Conservation (phyloP, 2,113 vertebrate species). For the Triplophysa rosa region DNA sequence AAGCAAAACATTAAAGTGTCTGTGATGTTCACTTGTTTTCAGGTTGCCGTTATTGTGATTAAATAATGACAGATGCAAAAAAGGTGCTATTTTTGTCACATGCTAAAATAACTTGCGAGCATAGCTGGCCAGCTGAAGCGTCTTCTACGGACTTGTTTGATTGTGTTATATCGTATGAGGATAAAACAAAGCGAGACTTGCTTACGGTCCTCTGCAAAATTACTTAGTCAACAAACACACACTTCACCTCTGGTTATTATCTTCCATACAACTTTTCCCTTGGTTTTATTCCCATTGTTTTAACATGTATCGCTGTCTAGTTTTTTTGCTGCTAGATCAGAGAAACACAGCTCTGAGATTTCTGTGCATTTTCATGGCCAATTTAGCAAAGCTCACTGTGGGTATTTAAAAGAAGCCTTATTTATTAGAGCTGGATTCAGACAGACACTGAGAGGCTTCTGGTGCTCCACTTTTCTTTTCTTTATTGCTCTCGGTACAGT, state of each 20-base stretch:
- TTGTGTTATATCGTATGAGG: constrained; percentile 3
- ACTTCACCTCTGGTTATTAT: constrained; percentile 42
- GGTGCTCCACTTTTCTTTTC: neutral
- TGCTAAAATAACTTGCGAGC: neutral
- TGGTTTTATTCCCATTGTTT: constrained; percentile 43
- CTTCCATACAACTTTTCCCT: constrained; percentile 35
- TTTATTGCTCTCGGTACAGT: neutral
- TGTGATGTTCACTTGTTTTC: too few relatives aligned
- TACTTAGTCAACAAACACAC: neutral
- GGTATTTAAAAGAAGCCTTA: constrained; percentile 53
- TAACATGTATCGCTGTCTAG: constrained; percentile 22
- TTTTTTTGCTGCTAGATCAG: constrained; percentile 33
- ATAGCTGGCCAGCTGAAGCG: neutral
- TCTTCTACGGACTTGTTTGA: neutral
- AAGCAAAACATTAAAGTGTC: too few relatives aligned
- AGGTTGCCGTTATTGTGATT: neutral
- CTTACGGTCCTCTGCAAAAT: constrained; percentile 33
- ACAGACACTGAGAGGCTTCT: neutral
- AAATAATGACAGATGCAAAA: neutral
- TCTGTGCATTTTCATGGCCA: constrained; percentile 44
- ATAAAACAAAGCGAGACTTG: neutral
- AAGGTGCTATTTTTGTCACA: neutral
- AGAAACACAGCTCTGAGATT: constrained; percentile 49
- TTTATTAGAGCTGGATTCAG: constrained; percentile 45
- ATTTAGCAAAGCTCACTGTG: constrained; percentile 52